These are phyloP conservation scores for Aporrectodea caliginosa DNA, from an alignment of 1,140 invertebrate species.

Conservation along the genomic window DNA sequence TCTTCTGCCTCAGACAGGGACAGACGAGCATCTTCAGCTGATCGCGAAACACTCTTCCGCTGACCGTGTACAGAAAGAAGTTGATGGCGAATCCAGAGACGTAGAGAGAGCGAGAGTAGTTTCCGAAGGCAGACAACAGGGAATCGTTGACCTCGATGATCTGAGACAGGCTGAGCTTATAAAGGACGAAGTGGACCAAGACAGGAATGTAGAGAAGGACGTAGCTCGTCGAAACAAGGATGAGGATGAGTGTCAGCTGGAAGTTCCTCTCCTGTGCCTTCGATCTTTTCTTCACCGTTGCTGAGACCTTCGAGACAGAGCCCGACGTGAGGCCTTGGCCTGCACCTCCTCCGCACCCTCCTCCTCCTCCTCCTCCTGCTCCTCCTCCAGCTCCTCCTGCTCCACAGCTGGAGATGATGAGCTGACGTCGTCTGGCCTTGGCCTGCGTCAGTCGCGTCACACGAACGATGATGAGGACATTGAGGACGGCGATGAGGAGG, in stretches of 20 bases:
- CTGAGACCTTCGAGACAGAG: background rate
- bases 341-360: background rate
- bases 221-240: slow-evolving; percentile 20
- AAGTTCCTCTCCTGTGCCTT: background rate
- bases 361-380: background rate
- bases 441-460: slow-evolving; percentile 6
- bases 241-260: slow-evolving; percentile 24
- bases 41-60: slow-evolving; percentile 22
- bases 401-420: background rate
- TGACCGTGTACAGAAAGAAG: slow-evolving; percentile 26
- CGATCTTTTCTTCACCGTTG: background rate
- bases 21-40: slow-evolving; percentile 17
- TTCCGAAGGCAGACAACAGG: background rate
- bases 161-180: background rate
- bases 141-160: background rate
- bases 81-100: slow-evolving; percentile 22
- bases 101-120: slow-evolving; percentile 20
- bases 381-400: no score
- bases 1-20: background rate
- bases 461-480: slow-evolving; percentile 18
- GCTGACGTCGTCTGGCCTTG: background rate
- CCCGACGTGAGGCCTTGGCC: background rate
- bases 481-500: slow-evolving; percentile 17
- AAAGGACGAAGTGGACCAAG: slow-evolving; percentile 15
- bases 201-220: slow-evolving; percentile 6